Evolutionary conservation across 2,888 invertebrate genomes (phyloP).

Genomic region (Azorinus chamasolen): DNA sequence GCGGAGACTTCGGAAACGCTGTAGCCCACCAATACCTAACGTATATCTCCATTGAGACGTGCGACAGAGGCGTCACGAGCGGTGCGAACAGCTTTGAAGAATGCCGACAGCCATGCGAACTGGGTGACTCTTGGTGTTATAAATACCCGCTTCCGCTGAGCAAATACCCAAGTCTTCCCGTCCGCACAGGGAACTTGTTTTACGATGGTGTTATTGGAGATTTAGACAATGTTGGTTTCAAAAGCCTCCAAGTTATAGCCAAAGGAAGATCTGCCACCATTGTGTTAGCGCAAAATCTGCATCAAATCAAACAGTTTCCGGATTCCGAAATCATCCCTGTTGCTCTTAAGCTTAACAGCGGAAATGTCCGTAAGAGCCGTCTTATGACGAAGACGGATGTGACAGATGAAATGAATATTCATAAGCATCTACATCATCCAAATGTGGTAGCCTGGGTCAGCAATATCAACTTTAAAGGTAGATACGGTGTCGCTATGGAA

Average conservation of each 20-base stretch:
- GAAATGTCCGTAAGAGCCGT: slow-evolving; percentile 65
- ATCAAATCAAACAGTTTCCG: slow-evolving; percentile 55
- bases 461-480: slow-evolving; percentile 73
- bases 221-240: slow-evolving; percentile 76
- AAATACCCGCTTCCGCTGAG: slow-evolving; percentile 78
- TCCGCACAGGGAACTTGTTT: slow-evolving; percentile 77
- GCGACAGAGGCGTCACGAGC: slow-evolving; percentile 8
- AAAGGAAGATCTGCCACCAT: slow-evolving; percentile 79
- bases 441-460: slow-evolving; percentile 76
- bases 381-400: slow-evolving; percentile 63
- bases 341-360: slow-evolving; percentile 77
- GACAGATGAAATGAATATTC: slow-evolving; percentile 78
- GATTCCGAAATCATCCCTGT: slow-evolving; percentile 76
- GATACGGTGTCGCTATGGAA: slow-evolving; percentile 78
- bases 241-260: slow-evolving; percentile 75
- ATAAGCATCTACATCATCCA: slow-evolving; percentile 74
- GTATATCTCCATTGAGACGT: slow-evolving; percentile 51
- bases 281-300: slow-evolving; percentile 77
- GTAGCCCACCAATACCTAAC: slow-evolving; percentile 72
- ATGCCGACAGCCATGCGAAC: slow-evolving; percentile 75
- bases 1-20: slow-evolving; percentile 67
- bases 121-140: slow-evolving; percentile 81
- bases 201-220: slow-evolving; percentile 80
- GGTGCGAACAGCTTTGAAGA: slow-evolving; percentile 33
- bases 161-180: slow-evolving; percentile 70